These are phyloP conservation scores for Clarias batrachus DNA, from an alignment of 2,113 vertebrate species.

Conservation along the genomic window DNA sequence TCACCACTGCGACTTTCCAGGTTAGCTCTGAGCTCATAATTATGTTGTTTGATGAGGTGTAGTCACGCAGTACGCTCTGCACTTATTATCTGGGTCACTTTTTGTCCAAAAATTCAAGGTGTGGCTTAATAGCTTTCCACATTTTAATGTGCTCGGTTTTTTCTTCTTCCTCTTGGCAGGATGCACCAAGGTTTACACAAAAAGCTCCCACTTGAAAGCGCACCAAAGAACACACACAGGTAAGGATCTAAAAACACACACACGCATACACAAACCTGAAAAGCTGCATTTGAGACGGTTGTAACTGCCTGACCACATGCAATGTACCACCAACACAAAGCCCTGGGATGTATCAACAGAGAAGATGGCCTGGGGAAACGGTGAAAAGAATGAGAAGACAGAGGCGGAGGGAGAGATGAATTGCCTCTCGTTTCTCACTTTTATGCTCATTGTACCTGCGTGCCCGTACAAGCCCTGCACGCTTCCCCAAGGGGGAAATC, in stretches of 20 bases:
- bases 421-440: conserved; percentile 62
- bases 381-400: conserved; percentile 43
- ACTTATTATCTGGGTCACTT: background rate
- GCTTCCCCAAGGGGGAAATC: conserved; percentile 51
- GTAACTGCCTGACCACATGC: conserved; percentile 45
- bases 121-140: conserved; percentile 23
- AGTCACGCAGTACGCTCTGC: background rate
- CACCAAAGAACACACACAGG: conserved; percentile 92
- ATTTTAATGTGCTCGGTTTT: conserved; percentile 17
- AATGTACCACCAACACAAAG: conserved; percentile 47
- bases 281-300: conserved; percentile 39
- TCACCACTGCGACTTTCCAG: conserved; percentile 85
- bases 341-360: conserved; percentile 37
- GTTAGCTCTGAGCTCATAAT: conserved; percentile 59
- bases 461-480: conserved; percentile 63
- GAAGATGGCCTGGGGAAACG: conserved; percentile 33
- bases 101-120: background rate
- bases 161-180: conserved; percentile 68
- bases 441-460: conserved; percentile 67
- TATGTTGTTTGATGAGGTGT: background rate
- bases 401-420: conserved; percentile 52
- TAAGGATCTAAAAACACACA: conserved; percentile 60
- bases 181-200: conserved; percentile 91
- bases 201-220: conserved; percentile 92
- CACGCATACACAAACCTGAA: conserved; percentile 15